These are phyloP conservation scores for Cantharis flavilabris DNA, from an alignment of 2,888 invertebrate genomes.

Conservation along the genomic window DNA sequence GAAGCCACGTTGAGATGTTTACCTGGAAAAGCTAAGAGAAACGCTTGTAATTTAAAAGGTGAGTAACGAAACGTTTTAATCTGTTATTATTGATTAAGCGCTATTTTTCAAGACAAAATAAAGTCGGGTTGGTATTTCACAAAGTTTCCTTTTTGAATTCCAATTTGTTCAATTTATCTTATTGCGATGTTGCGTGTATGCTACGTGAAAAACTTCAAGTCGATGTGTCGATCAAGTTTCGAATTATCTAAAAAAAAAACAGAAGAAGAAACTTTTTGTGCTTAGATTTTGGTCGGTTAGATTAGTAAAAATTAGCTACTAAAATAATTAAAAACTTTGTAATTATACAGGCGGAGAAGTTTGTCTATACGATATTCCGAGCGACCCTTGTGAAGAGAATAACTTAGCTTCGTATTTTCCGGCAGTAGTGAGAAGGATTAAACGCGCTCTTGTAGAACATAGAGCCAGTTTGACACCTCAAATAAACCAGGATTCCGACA, in stretches of 20 bases:
- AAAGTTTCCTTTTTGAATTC: background rate
- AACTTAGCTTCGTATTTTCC: slow-evolving; percentile 64
- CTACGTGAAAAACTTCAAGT: background rate
- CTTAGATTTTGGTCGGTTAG: background rate
- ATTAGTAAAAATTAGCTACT: background rate
- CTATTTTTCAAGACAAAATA: background rate
- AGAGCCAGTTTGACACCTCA: slow-evolving; percentile 61
- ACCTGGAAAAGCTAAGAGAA: slow-evolving; percentile 47
- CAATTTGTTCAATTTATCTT: background rate
- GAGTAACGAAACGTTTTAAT: slow-evolving; percentile 27
- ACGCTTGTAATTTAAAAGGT: slow-evolving; percentile 55
- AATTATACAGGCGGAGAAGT: slow-evolving; percentile 61
- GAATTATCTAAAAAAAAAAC: background rate
- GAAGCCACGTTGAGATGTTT: slow-evolving; percentile 54
- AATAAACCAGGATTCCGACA: slow-evolving; percentile 59
- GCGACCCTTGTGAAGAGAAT: slow-evolving; percentile 80
- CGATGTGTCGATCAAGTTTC: background rate
- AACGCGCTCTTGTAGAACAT: slow-evolving; percentile 58
- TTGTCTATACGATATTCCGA: slow-evolving; percentile 76
- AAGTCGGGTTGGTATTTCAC: background rate
- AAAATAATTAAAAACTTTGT: slow-evolving; percentile 9
- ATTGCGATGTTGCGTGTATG: background rate
- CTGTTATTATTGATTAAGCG: background rate
- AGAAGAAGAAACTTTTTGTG: background rate
- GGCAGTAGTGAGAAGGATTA: slow-evolving; percentile 59